Percentiles rank a stretch among this genome's conserved stretches.
These are phyloP conservation scores for Trachurus trachurus DNA, from an alignment of 2,797 vertebrate genomes.

Conservation along the genomic window DNA sequence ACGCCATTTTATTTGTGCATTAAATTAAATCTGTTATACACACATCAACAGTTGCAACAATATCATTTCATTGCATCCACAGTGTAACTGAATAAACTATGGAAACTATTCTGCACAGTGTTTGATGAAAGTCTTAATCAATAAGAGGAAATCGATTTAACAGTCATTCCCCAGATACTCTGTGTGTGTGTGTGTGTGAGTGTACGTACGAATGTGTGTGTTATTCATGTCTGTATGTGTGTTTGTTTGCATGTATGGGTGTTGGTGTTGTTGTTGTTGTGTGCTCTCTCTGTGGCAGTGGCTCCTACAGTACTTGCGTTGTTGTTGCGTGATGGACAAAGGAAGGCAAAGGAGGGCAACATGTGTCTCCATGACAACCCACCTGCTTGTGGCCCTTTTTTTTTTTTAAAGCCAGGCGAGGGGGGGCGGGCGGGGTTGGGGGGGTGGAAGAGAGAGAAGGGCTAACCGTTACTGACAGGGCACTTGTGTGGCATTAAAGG, in stretches of 20 bases:
- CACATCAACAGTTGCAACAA: conserved; percentile 37
- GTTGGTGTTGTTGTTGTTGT: not conserved
- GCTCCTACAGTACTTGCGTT: conserved; percentile 71
- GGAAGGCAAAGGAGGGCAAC: conserved; percentile 71
- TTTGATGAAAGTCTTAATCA: not conserved
- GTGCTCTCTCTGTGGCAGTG: conserved; percentile 47
- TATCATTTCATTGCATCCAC: conserved; percentile 3
- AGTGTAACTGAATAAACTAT: not conserved
- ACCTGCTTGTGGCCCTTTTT: conserved; percentile 89
- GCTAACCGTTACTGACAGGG: conserved; percentile 87
- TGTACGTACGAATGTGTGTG: not conserved
- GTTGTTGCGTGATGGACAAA: conserved; percentile 51
- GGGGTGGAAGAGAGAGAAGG: conserved; percentile 87
- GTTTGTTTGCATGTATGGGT: conserved; percentile 33
- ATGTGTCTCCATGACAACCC: conserved; percentile 85
- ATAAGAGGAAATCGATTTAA: conserved; percentile 10
- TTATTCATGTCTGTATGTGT: not conserved
- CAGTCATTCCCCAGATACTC: conserved; percentile 9
- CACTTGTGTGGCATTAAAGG: conserved; percentile 66
- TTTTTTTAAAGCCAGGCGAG: conserved; percentile 80
- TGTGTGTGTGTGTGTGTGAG: not conserved
- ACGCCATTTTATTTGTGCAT: not conserved
- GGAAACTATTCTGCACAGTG: not conserved
- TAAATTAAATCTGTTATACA: not conserved
- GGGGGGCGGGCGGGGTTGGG: conserved; percentile 47